These are phyloP conservation scores for Amblyjoppa fuscipennis DNA, from an alignment of 2,888 invertebrate species.

Conservation along the genomic window DNA sequence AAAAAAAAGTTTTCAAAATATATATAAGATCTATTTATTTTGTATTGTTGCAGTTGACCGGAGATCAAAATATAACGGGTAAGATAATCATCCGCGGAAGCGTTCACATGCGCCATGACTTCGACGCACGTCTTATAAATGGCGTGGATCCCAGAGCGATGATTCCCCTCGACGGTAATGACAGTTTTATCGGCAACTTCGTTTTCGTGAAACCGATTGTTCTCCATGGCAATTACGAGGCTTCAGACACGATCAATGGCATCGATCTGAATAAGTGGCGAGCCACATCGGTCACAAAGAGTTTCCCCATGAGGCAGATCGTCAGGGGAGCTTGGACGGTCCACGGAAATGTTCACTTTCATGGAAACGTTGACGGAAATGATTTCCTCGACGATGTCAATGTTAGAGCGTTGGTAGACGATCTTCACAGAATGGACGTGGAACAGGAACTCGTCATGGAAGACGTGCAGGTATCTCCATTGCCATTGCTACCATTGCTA, in stretches of 20 bases:
- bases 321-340: conserved; percentile 86
- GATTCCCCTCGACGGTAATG: conserved; percentile 69
- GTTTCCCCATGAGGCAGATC: conserved; percentile 78
- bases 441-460: conserved; percentile 49
- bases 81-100: conserved; percentile 73
- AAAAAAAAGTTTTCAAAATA: no score
- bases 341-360: conserved; percentile 82
- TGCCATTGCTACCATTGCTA: background rate
- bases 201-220: conserved; percentile 72
- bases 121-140: conserved; percentile 74
- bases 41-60: conserved; percentile 68
- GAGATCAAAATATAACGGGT: conserved; percentile 76
- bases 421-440: conserved; percentile 71
- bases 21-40: background rate
- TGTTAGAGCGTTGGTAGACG: conserved; percentile 76
- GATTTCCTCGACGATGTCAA: conserved; percentile 81
- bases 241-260: conserved; percentile 71
- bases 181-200: conserved; percentile 76
- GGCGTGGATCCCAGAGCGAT: conserved; percentile 70
- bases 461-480: conserved; percentile 61
- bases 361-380: conserved; percentile 80
- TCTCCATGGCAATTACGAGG: conserved; percentile 69
- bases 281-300: conserved; percentile 68
- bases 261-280: conserved; percentile 74
- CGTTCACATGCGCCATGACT: conserved; percentile 70